These are phyloP conservation scores for Brenthis daphne DNA, from an alignment of 2,888 invertebrate species.

Conservation along the genomic window DNA sequence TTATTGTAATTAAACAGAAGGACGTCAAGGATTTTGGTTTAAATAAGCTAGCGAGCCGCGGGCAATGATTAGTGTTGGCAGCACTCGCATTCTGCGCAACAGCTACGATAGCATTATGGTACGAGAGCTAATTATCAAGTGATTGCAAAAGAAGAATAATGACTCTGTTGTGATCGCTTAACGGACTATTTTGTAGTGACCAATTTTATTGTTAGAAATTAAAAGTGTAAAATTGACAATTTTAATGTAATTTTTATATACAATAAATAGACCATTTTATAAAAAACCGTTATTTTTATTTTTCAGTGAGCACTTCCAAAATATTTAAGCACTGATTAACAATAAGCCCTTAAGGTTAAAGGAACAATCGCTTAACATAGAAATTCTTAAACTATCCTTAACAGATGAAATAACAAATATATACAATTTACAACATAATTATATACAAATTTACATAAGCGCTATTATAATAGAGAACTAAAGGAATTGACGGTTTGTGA, in stretches of 20 bases:
- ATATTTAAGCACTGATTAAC: constrained; percentile 36
- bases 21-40: constrained; percentile 1
- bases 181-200: constrained; percentile 81
- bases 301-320: constrained; percentile 36
- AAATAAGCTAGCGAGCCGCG: constrained; percentile 2
- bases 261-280: constrained; percentile 82
- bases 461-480: constrained; percentile 65
- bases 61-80: constrained; percentile 5
- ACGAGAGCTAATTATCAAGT: constrained; percentile 3
- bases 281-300: constrained; percentile 58
- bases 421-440: constrained; percentile 54
- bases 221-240: constrained; percentile 80
- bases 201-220: constrained; percentile 78
- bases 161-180: constrained; percentile 75
- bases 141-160: constrained; percentile 57
- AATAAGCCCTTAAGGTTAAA: constrained; percentile 32
- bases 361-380: constrained; percentile 36
- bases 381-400: constrained; percentile 22
- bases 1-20: neutral
- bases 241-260: constrained; percentile 83
- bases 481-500: constrained; percentile 65
- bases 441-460: constrained; percentile 41
- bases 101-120: neutral
- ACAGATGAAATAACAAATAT: constrained; percentile 44
- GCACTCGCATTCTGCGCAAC: constrained; percentile 8